Conservation (phyloP, 2,113 vertebrate genomes). For the Columbina picui region DNA sequence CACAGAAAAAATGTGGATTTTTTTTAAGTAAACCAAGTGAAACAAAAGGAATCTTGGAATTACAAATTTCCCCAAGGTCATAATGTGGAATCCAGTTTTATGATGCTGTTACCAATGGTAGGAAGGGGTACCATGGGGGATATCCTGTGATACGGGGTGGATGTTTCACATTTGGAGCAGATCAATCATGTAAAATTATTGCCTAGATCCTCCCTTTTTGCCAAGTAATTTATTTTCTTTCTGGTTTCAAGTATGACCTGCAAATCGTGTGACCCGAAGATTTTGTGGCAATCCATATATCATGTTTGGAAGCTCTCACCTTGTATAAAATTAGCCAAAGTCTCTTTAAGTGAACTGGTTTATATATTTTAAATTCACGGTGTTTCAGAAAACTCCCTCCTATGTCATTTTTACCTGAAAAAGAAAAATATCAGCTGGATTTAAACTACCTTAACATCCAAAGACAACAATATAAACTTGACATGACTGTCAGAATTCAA, state of each 20-base stretch:
- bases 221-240: not conserved
- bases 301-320: not conserved
- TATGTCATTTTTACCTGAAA: not conserved
- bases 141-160: not conserved
- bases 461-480: not conserved
- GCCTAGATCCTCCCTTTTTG: not conserved
- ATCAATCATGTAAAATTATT: not conserved
- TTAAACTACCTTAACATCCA: not conserved
- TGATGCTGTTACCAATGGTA: not conserved
- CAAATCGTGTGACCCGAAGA: not conserved
- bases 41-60: no score
- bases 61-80: no score
- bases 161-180: not conserved
- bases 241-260: not conserved
- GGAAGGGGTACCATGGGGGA: not conserved
- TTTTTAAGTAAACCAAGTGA: no score
- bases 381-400: not conserved
- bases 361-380: not conserved
- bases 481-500: not conserved
- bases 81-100: not conserved
- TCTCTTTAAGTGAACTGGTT: not conserved
- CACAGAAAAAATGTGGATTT: no score
- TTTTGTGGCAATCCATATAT: not conserved
- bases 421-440: not conserved
- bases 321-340: not conserved